phyloP scores from a whole-genome alignment of 2,113 vertebrate genomes.

The Lophura nycthemera region DNA sequence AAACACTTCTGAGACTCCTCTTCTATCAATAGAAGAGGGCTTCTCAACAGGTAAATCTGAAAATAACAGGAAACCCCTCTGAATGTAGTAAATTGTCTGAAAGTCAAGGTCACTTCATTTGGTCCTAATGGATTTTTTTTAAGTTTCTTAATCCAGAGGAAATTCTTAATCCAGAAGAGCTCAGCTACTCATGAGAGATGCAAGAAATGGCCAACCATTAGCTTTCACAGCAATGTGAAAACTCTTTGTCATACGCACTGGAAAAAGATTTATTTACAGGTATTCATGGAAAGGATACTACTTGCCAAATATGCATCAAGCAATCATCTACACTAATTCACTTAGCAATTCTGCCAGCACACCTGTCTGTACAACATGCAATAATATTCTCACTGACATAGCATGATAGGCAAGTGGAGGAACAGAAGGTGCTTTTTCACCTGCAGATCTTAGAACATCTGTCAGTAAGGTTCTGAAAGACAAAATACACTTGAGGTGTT shows the following conservation, averaged over 20 bases:
- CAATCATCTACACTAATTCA: background rate
- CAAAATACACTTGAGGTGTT: background rate
- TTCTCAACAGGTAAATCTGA: background rate
- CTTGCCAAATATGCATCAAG: accelerated
- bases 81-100: background rate
- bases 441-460: background rate
- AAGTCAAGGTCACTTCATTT: background rate
- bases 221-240: accelerated
- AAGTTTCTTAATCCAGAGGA: background rate
- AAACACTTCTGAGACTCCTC: background rate
- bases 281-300: background rate
- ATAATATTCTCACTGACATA: background rate
- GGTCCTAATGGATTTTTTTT: background rate
- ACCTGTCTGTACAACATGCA: background rate
- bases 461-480: background rate
- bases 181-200: background rate
- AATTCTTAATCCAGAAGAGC: background rate
- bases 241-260: accelerated
- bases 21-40: background rate
- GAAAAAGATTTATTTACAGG: background rate
- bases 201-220: background rate
- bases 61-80: background rate
- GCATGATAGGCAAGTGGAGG: background rate
- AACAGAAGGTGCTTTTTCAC: background rate
- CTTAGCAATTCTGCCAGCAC: background rate